Evolutionary conservation across 2,888 invertebrate genomes (phyloP).

Genomic region (Tetranychus piercei): DNA sequence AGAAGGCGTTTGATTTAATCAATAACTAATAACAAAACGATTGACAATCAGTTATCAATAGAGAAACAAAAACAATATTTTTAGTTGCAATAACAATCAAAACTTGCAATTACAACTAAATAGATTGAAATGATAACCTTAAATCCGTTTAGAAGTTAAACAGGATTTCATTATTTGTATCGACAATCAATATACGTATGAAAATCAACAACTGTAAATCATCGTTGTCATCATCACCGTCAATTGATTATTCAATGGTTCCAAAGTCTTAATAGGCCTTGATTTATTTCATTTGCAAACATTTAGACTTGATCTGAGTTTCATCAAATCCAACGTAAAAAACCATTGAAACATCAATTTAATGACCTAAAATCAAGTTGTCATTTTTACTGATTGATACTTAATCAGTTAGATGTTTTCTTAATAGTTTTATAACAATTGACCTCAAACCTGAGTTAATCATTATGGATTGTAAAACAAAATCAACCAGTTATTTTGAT

Average conservation of each 20-base stretch:
- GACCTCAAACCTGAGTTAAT: neutral
- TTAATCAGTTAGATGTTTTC: neutral
- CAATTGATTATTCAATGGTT: neutral
- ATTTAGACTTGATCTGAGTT: no score
- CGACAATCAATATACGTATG: neutral
- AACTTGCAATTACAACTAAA: no score
- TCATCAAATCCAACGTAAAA: no score
- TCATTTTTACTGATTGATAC: neutral
- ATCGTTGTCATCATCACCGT: neutral
- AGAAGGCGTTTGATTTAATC: neutral
- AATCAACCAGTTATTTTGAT: no score
- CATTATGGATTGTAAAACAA: neutral
- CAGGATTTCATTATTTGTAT: no score
- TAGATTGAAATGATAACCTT: no score
- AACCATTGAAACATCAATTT: no score
- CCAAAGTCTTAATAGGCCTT: neutral
- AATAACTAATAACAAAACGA: neutral
- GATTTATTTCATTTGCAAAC: neutral
- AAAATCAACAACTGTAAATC: neutral
- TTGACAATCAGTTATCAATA: neutral
- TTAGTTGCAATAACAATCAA: no score
- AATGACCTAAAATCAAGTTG: neutral
- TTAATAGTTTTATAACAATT: neutral
- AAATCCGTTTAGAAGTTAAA: no score
- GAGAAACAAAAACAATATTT: neutral